A percentile compares a stretch with the other conserved stretches of the same genome.
Conservation (phyloP, 2,888 invertebrate genomes). For the Standfussiana lucernea region DNA sequence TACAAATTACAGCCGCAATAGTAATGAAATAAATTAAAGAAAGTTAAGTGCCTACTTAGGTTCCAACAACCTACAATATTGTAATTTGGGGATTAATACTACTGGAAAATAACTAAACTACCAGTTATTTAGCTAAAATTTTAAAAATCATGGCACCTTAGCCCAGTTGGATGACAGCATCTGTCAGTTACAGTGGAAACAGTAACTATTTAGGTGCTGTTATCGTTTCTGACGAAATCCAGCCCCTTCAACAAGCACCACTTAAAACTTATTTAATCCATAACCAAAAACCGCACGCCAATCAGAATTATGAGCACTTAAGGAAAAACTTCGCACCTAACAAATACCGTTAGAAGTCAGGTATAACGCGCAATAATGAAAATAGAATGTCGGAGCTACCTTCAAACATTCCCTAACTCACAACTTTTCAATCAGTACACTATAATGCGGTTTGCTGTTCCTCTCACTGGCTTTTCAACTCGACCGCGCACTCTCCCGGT, state of each 20-base stretch:
- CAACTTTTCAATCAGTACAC: conserved; percentile 65
- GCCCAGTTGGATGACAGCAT: background rate
- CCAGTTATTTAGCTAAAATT: background rate
- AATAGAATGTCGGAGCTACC: conserved; percentile 33
- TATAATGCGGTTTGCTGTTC: conserved; percentile 53
- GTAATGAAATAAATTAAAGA: background rate
- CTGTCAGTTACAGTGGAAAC: background rate
- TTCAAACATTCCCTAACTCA: conserved; percentile 29
- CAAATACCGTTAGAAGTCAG: conserved; percentile 19
- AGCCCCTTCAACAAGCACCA: background rate
- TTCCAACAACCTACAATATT: background rate
- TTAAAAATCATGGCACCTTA: background rate
- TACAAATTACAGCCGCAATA: too few species aligned
- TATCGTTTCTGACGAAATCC: background rate
- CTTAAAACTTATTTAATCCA: conserved; percentile 35
- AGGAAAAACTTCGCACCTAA: conserved; percentile 23
- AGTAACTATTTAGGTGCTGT: background rate
- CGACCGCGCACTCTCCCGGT: conserved; percentile 52
- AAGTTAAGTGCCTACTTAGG: background rate
- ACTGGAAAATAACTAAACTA: background rate
- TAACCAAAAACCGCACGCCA: conserved; percentile 28
- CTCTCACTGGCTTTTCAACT: conserved; percentile 53
- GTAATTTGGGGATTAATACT: background rate
- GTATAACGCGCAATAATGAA: conserved; percentile 38
- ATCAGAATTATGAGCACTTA: conserved; percentile 19